These are phyloP conservation scores for Lepidocyrtinus sp. DNA, from an alignment of 2,888 invertebrate species.

Conservation along the genomic window DNA sequence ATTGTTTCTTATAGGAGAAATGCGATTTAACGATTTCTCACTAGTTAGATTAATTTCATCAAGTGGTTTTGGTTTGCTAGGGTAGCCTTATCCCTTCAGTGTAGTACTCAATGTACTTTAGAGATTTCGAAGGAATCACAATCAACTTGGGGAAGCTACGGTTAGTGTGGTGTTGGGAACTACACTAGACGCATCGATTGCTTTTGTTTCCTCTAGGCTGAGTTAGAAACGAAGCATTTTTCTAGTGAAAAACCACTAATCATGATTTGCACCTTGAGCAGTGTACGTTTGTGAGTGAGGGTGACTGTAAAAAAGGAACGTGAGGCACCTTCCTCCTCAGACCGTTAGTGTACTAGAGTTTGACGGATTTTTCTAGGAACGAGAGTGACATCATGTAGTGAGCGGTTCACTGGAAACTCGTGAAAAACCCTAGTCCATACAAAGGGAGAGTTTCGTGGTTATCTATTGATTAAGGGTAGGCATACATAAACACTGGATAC, in stretches of 20 bases:
- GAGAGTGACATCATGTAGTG: slow-evolving; percentile 7
- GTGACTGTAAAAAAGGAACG: background rate
- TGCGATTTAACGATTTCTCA: too few relatives aligned
- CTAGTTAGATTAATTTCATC: too few relatives aligned
- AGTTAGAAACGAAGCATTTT: background rate
- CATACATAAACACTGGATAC: too few relatives aligned
- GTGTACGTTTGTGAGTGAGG: slow-evolving; percentile 15
- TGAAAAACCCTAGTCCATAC: slow-evolving; percentile 8
- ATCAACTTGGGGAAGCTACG: slow-evolving; percentile 32
- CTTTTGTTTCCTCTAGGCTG: background rate
- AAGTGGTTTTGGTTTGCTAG: too few relatives aligned
- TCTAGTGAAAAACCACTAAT: slow-evolving; percentile 36
- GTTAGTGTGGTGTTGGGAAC: slow-evolving; percentile 61
- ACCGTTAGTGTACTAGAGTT: background rate
- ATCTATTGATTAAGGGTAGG: too few relatives aligned
- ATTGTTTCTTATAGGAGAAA: too few relatives aligned
- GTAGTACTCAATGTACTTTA: too few relatives aligned
- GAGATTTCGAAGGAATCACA: slow-evolving; percentile 25
- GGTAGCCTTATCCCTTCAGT: too few relatives aligned
- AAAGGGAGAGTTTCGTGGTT: too few relatives aligned
- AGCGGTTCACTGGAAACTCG: background rate
- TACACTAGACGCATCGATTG: slow-evolving; percentile 55
- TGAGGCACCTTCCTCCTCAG: slow-evolving; percentile 20
- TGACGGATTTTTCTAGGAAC: slow-evolving; percentile 3
- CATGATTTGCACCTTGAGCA: background rate